These are phyloP conservation scores for Alligator mississippiensis DNA, from an alignment of 2,113 vertebrate genomes.

Conservation along the genomic window DNA sequence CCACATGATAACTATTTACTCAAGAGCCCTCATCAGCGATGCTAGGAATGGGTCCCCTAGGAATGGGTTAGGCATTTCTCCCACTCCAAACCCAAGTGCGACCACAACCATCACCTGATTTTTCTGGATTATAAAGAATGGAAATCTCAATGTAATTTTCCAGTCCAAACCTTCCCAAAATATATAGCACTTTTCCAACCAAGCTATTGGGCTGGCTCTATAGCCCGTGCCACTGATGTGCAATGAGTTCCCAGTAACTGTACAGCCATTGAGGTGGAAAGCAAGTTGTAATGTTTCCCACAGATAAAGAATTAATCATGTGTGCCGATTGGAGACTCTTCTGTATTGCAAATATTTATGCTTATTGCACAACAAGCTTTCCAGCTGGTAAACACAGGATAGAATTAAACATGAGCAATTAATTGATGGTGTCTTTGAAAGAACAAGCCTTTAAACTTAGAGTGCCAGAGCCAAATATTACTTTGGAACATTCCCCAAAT, in stretches of 20 bases:
- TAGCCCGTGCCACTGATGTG: background rate
- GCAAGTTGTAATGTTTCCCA: background rate
- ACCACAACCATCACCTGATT: background rate
- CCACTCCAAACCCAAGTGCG: background rate
- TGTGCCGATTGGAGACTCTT: background rate
- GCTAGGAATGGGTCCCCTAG: background rate
- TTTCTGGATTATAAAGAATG: background rate
- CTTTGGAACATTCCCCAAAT: constrained; percentile 5
- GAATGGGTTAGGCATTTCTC: background rate
- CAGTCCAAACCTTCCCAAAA: background rate
- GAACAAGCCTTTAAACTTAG: constrained; percentile 14
- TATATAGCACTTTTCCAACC: background rate
- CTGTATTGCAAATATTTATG: background rate
- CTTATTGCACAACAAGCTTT: constrained; percentile 7
- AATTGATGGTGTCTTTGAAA: constrained; percentile 24
- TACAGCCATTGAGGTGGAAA: background rate
- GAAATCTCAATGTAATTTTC: background rate
- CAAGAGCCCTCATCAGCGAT: background rate
- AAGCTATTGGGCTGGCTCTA: background rate
- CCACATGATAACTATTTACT: background rate
- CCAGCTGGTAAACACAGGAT: background rate
- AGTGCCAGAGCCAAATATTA: background rate
- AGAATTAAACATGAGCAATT: constrained; percentile 40
- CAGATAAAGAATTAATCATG: background rate
- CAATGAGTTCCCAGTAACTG: background rate